Percentiles rank a stretch among this genome's conserved stretches.
phyloP scores from a whole-genome alignment of 2,888 invertebrate genomes.

The Helobdella robusta region DNA sequence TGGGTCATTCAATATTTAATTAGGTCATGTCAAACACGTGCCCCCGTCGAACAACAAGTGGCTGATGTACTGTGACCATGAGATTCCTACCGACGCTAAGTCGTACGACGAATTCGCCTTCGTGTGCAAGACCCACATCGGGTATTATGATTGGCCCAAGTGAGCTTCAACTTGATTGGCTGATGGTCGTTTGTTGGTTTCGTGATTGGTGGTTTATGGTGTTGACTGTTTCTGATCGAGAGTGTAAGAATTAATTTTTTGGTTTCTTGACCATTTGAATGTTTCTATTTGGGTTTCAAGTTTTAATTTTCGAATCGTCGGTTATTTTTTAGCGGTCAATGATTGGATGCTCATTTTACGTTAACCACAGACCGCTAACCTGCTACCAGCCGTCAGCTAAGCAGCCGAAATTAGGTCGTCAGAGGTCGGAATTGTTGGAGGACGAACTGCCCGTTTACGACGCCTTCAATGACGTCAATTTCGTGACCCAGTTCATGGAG shows the following conservation, averaged over 20 bases:
- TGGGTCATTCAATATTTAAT: too few species aligned
- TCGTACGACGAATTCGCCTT: conserved; percentile 67
- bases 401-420: conserved; percentile 58
- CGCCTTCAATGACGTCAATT: conserved; percentile 61
- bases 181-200: background rate
- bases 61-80: conserved; percentile 61
- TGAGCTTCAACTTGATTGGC: too few species aligned
- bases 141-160: conserved; percentile 56
- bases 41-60: conserved; percentile 65
- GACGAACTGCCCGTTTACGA: conserved; percentile 59
- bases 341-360: too few species aligned
- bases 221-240: background rate
- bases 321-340: too few species aligned
- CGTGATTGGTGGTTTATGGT: background rate
- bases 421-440: conserved; percentile 56
- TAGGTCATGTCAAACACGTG: too few species aligned
- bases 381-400: conserved; percentile 61
- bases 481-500: conserved; percentile 62
- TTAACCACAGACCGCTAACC: conserved; percentile 53
- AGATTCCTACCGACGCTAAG: conserved; percentile 58
- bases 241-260: background rate
- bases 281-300: background rate
- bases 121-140: conserved; percentile 60
- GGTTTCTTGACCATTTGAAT: background rate
- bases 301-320: background rate